phyloP scores from a whole-genome alignment of 2,888 invertebrate genomes.

The Ypsolopha scabrella region DNA sequence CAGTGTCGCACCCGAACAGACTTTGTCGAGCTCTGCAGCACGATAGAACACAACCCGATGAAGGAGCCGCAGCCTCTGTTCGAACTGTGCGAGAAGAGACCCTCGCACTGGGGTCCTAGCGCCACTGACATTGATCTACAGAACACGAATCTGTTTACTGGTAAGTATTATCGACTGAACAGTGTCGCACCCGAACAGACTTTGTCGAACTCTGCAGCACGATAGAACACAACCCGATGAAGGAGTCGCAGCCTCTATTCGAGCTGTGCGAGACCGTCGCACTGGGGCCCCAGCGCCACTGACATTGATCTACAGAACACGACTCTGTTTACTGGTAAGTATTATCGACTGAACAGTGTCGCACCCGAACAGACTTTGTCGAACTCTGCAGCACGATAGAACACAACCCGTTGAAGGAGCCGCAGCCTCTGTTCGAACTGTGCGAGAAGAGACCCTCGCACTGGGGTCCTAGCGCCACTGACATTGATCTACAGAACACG shows the following conservation, averaged over 20 bases:
- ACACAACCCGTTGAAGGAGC: slow-evolving; percentile 76
- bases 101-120: slow-evolving; percentile 79
- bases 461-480: slow-evolving; percentile 72
- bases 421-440: slow-evolving; percentile 89
- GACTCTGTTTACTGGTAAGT: slow-evolving; percentile 44
- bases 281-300: slow-evolving; percentile 74
- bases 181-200: slow-evolving; percentile 86
- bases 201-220: slow-evolving; percentile 81
- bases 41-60: slow-evolving; percentile 77
- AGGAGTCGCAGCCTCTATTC: slow-evolving; percentile 84
- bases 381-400: slow-evolving; percentile 78
- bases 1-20: slow-evolving; percentile 87
- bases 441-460: slow-evolving; percentile 81
- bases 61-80: slow-evolving; percentile 84
- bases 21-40: slow-evolving; percentile 80
- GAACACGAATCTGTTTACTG: slow-evolving; percentile 46
- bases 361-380: slow-evolving; percentile 84
- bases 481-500: slow-evolving; percentile 49
- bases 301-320: slow-evolving; percentile 52
- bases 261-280: slow-evolving; percentile 85
- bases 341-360: slow-evolving; percentile 66
- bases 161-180: slow-evolving; percentile 19
- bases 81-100: slow-evolving; percentile 84
- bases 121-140: slow-evolving; percentile 44
- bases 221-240: slow-evolving; percentile 76